A percentile compares a stretch with the other conserved stretches of the same genome.
Evolutionary conservation across 2,888 invertebrate species (phyloP).

Genomic region (Gortyna flavago): DNA sequence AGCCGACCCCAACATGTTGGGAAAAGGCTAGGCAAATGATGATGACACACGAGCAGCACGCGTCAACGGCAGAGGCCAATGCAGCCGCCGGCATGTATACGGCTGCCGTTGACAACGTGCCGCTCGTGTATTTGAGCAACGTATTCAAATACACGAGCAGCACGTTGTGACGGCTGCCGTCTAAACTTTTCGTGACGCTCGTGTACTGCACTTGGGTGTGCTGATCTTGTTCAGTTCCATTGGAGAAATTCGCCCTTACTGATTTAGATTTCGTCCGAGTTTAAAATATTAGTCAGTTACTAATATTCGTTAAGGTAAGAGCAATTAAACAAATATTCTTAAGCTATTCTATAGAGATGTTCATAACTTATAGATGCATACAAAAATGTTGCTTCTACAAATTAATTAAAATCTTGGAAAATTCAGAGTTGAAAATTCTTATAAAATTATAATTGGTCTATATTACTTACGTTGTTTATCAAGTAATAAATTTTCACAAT

Average conservation of each 20-base stretch:
- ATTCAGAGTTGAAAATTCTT: conserved; percentile 2
- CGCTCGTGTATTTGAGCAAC: too few species aligned
- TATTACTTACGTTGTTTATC: background rate
- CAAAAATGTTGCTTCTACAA: background rate
- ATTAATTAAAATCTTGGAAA: conserved; percentile 25
- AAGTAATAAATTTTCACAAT: conserved; percentile 9
- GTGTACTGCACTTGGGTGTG: too few species aligned
- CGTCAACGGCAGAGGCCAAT: too few species aligned
- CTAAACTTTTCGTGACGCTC: too few species aligned
- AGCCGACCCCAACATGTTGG: too few species aligned
- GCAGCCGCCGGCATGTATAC: too few species aligned
- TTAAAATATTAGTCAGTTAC: background rate
- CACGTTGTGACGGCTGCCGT: too few species aligned
- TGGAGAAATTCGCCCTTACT: background rate
- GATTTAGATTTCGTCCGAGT: background rate
- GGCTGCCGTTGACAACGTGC: too few species aligned
- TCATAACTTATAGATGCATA: background rate
- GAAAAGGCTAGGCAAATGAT: too few species aligned
- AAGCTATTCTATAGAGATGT: background rate
- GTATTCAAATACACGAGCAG: too few species aligned
- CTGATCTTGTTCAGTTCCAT: background rate
- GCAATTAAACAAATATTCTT: background rate
- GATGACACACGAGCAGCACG: too few species aligned
- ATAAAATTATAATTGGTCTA: background rate
- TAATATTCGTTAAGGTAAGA: background rate